Evolutionary conservation across 2,888 invertebrate species (phyloP).

Genomic region (Trichopria drosophilae): DNA sequence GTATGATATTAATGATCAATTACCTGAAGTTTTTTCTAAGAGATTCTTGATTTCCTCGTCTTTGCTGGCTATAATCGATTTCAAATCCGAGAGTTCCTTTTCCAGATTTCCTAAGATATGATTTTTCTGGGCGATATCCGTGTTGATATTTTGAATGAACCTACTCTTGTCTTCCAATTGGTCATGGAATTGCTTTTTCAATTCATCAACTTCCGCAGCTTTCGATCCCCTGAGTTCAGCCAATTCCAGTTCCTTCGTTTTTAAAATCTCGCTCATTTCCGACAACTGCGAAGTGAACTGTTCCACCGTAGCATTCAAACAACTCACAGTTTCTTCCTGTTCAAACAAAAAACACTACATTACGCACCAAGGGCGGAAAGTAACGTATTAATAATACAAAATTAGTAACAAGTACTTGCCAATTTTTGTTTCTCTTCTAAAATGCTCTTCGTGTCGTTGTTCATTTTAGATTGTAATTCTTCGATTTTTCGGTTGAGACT

Average conservation of each 20-base stretch:
- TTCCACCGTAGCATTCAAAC: too few species aligned
- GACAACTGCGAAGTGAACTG: slow-evolving; percentile 56
- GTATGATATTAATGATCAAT: slow-evolving; percentile 8
- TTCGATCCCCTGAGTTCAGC: slow-evolving; percentile 46
- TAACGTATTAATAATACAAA: neutral
- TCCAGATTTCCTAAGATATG: slow-evolving; percentile 45
- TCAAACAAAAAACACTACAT: neutral
- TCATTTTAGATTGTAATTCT: slow-evolving; percentile 59
- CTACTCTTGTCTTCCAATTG: slow-evolving; percentile 49
- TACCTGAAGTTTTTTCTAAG: slow-evolving; percentile 48
- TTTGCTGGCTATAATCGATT: slow-evolving; percentile 46
- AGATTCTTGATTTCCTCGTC: slow-evolving; percentile 51
- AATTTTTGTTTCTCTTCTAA: slow-evolving; percentile 50
- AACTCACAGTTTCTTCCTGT: too few species aligned
- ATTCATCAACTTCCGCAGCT: slow-evolving; percentile 45
- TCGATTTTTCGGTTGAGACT: slow-evolving; percentile 61
- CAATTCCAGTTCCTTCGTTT: slow-evolving; percentile 64
- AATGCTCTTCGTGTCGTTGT: slow-evolving; percentile 57
- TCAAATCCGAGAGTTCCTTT: slow-evolving; percentile 47
- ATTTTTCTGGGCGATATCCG: slow-evolving; percentile 42
- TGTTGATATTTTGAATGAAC: slow-evolving; percentile 45
- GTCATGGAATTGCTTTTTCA: slow-evolving; percentile 48
- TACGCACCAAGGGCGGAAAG: too few species aligned
- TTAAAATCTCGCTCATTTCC: slow-evolving; percentile 63
- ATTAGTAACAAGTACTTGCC: slow-evolving; percentile 39